These are phyloP conservation scores for Rhodinocichla rosea DNA, from an alignment of 2,113 vertebrate species.

Conservation along the genomic window DNA sequence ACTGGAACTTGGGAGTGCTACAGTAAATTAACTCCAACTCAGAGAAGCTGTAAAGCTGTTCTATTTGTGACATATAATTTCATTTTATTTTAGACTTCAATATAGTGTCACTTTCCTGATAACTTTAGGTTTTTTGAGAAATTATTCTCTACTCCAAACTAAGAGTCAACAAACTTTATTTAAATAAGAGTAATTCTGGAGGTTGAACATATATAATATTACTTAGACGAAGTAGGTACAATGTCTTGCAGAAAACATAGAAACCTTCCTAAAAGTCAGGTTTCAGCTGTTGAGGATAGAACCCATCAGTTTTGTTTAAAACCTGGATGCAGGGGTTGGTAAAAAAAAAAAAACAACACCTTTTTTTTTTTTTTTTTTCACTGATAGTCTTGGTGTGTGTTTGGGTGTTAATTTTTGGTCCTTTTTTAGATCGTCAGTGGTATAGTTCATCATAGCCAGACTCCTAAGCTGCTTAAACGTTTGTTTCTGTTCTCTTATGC, in stretches of 20 bases:
- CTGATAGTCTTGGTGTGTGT: neutral
- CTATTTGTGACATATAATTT: neutral
- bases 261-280: neutral
- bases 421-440: slow-evolving; percentile 84
- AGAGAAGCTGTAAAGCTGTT: neutral
- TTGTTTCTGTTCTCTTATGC: slow-evolving; percentile 87
- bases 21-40: neutral
- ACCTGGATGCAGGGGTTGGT: neutral
- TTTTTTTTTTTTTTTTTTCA: neutral
- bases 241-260: neutral
- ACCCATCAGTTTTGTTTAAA: neutral
- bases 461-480: slow-evolving; percentile 83
- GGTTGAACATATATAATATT: neutral
- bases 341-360: neutral
- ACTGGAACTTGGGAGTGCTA: neutral
- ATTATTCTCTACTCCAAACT: neutral
- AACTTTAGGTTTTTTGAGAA: neutral
- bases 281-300: neutral
- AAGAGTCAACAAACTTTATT: neutral
- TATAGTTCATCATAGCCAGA: slow-evolving; percentile 84
- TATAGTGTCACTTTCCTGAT: neutral
- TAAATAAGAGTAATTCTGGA: neutral
- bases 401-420: slow-evolving; percentile 32
- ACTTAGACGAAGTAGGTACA: neutral
- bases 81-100: neutral